A percentile compares a stretch with the other conserved stretches of the same genome.
phyloP scores from a whole-genome alignment of 2,797 vertebrate genomes.

The Triplophysa bombifrons region DNA sequence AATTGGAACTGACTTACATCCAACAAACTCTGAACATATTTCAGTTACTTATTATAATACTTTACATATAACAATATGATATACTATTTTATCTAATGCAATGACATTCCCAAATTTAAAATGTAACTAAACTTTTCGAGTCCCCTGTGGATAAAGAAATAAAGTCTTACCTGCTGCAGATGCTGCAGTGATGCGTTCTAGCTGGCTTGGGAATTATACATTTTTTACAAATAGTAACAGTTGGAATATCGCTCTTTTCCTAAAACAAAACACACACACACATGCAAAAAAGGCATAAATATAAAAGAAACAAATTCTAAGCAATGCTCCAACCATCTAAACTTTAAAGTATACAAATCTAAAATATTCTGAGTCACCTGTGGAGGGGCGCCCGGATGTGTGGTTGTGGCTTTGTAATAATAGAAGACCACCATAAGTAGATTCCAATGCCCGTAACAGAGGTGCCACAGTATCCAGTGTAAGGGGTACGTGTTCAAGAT shows the following conservation, averaged over 20 bases:
- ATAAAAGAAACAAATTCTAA: not conserved
- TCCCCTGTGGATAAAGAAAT: not conserved
- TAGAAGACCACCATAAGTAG: constrained; percentile 94
- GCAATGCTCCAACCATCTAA: not conserved
- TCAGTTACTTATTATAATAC: too few species aligned
- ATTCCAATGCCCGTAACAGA: constrained; percentile 94
- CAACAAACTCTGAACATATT: too few species aligned
- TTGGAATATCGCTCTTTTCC: constrained; percentile 81
- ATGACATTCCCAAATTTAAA: not conserved
- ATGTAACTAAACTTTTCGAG: too few species aligned
- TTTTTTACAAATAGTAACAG: constrained; percentile 93
- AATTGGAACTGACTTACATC: too few species aligned
- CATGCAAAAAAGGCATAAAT: not conserved
- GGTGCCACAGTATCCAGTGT: constrained; percentile 86
- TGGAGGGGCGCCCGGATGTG: constrained; percentile 85
- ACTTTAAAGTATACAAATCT: not conserved
- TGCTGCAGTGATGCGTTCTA: constrained; percentile 97
- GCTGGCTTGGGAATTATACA: constrained; percentile 93
- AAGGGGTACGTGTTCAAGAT: constrained; percentile 86
- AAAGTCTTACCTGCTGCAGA: constrained; percentile 89
- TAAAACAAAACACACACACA: constrained; percentile 58
- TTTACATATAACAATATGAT: too few species aligned
- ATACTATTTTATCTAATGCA: not conserved
- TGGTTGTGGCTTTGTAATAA: constrained; percentile 96
- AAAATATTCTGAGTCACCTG: constrained; percentile 74